phyloP scores from a whole-genome alignment of 64 coral and sea anemone genomes.

The Catalaphyllia jardinei region DNA sequence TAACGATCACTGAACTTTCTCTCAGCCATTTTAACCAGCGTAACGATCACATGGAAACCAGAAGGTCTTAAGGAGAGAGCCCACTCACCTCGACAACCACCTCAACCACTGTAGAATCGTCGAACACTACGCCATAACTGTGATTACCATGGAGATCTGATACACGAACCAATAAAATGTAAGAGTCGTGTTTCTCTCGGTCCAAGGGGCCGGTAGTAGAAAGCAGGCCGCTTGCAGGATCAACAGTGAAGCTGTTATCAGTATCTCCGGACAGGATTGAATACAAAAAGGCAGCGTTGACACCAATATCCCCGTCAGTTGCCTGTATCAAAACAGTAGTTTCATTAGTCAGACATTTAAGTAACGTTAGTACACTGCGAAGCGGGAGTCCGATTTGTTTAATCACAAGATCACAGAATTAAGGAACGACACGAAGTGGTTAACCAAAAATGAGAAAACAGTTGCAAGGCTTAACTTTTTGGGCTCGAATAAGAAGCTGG shows the following conservation, averaged over 20 bases:
- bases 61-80: neutral
- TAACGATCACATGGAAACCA: too few relatives aligned
- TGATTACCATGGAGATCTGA: conserved; percentile 86
- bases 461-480: too few relatives aligned
- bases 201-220: conserved; percentile 72
- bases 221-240: conserved; percentile 58
- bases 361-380: too few relatives aligned
- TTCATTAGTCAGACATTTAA: neutral
- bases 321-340: conserved; percentile 45
- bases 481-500: too few relatives aligned
- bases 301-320: conserved; percentile 81
- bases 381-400: too few relatives aligned
- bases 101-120: conserved; percentile 83
- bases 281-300: conserved; percentile 79
- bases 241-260: conserved; percentile 66
- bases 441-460: too few relatives aligned
- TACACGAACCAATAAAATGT: conserved; percentile 75
- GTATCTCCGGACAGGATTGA: conserved; percentile 77
- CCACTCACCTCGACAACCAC: conserved; percentile 73
- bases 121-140: conserved; percentile 63
- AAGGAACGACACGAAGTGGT: too few relatives aligned
- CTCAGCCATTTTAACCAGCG: too few relatives aligned
- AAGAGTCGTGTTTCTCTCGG: conserved; percentile 52
- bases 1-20: too few relatives aligned
- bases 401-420: too few relatives aligned